A percentile compares a stretch with the other conserved stretches of the same genome.
These are phyloP conservation scores for Lydus trimaculatus DNA, from an alignment of 2,888 invertebrate species.

Conservation along the genomic window DNA sequence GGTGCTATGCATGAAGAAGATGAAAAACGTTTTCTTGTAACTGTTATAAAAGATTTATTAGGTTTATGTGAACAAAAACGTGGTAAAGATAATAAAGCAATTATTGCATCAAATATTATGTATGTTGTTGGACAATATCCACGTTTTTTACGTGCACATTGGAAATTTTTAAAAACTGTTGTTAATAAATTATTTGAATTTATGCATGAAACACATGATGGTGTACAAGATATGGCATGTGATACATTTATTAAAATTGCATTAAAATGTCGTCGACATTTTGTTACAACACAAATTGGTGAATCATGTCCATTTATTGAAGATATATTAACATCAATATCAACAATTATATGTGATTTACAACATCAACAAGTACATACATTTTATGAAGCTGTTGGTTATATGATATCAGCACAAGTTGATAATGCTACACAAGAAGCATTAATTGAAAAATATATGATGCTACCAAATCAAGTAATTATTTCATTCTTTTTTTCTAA, in stretches of 20 bases:
- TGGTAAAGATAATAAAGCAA: slow-evolving; percentile 99
- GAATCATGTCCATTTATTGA: slow-evolving; percentile 98
- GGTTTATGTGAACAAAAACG: slow-evolving; percentile 98
- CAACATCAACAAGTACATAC: slow-evolving; percentile 99
- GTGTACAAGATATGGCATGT: slow-evolving; percentile 99
- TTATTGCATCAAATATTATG: slow-evolving; percentile 99
- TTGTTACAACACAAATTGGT: slow-evolving; percentile 95
- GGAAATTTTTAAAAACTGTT: slow-evolving; percentile 99
- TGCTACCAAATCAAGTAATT: slow-evolving; percentile 89
- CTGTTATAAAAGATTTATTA: slow-evolving; percentile 96
- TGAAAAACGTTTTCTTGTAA: slow-evolving; percentile 97
- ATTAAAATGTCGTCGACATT: slow-evolving; percentile 96
- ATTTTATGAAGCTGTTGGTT: slow-evolving; percentile 99
- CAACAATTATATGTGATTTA: slow-evolving; percentile 98
- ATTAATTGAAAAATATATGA: slow-evolving; percentile 97
- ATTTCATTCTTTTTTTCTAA: too few relatives aligned
- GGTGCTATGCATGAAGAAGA: slow-evolving; percentile 99
- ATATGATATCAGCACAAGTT: slow-evolving; percentile 97
- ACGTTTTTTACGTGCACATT: slow-evolving; percentile 97
- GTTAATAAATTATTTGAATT: slow-evolving; percentile 99
- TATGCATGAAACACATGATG: slow-evolving; percentile 99
- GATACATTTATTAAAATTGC: slow-evolving; percentile 99
- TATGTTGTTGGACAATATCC: slow-evolving; percentile 99
- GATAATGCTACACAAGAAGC: slow-evolving; percentile 91
- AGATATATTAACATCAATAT: slow-evolving; percentile 95